Evolutionary conservation across 2,888 invertebrate species (phyloP), one percentile per base, ranked within the genome.

Genomic region (Drosophila hawaiiensis): DNA sequence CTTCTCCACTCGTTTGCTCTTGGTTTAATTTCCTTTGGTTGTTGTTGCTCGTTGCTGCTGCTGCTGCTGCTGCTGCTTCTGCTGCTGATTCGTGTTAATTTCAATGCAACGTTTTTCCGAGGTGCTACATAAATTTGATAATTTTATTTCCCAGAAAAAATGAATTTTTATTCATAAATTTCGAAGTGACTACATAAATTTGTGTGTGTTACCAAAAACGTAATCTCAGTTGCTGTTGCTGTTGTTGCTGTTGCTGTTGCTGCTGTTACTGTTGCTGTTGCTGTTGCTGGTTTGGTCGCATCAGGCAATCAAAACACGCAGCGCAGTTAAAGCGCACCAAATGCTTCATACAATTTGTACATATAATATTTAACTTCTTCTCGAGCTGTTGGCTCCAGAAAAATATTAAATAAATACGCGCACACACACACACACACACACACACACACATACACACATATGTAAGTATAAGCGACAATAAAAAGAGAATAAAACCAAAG

Each of bases 401-500:
- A 85, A 87, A 84, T 85, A 85, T 85, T 84, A 83, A 85, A 79
- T 83, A 82, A 76, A 68, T 78, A 82, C 69, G 47, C 60, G 12
- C 50, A 37, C 43, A 43, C n/a, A 54, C 43, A n/a, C n/a, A 54
- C 37, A 50, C 59, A 31, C 52, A 41, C 47, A 16, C 50, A 37
- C 43, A 41, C n/a, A 50, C 43, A 41, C n/a, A 54, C 43, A 50
- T 55, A 52, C 41, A 66, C 53, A 25, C 43, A 70, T 64, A 76
- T 53, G 76, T 53, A 59, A 50, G 61, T 35, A 78, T 62, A 70
- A 75, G 74, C 66, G 82, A 75, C 76, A 87, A 86, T 82, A 84
- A 84, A 81, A 83, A 71, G 75, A 75, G 88, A 88, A 89, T 89
- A 85, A 89, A 85, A 84, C 85, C 84, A 87, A 81, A 85, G 82